Conservation (phyloP, 1,140 invertebrate species). For the Pissodes strobi region DNA sequence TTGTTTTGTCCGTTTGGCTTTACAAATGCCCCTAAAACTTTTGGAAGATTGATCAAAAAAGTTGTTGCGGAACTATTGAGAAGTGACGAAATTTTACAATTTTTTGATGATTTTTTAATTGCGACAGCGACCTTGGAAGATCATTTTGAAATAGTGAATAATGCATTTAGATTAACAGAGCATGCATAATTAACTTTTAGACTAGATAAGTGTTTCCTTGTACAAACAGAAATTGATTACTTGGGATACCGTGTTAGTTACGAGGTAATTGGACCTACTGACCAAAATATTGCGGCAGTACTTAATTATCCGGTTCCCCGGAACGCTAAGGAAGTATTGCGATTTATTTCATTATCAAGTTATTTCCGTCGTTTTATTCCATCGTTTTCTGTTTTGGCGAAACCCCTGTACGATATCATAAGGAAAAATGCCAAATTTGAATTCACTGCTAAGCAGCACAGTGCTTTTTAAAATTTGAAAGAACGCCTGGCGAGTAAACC, state of each 20-base stretch:
- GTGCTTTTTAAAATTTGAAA: slow-evolving; percentile 20
- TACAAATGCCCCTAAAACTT: no score
- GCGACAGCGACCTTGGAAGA: background rate
- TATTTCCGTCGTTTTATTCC: slow-evolving; percentile 40
- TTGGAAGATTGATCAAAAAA: no score
- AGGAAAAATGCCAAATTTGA: slow-evolving; percentile 26
- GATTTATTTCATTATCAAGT: slow-evolving; percentile 32
- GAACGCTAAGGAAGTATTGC: slow-evolving; percentile 7
- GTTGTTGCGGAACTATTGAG: no score
- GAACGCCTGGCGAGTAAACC: background rate
- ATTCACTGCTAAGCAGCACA: background rate
- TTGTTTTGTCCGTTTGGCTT: no score
- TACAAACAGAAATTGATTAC: slow-evolving; percentile 7
- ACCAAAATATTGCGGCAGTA: slow-evolving; percentile 9
- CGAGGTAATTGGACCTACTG: slow-evolving; percentile 12
- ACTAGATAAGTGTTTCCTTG: slow-evolving; percentile 17
- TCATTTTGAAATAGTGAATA: slow-evolving; percentile 3
- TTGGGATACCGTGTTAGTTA: slow-evolving; percentile 8
- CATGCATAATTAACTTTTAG: background rate
- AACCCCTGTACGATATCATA: slow-evolving; percentile 32
- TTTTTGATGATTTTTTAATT: background rate
- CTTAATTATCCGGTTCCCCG: slow-evolving; percentile 11
- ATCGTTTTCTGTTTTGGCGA: slow-evolving; percentile 31
- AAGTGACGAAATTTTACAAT: background rate
- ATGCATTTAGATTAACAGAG: background rate